phyloP scores from a whole-genome alignment of 2,888 invertebrate species.

The Melolontha melolontha region DNA sequence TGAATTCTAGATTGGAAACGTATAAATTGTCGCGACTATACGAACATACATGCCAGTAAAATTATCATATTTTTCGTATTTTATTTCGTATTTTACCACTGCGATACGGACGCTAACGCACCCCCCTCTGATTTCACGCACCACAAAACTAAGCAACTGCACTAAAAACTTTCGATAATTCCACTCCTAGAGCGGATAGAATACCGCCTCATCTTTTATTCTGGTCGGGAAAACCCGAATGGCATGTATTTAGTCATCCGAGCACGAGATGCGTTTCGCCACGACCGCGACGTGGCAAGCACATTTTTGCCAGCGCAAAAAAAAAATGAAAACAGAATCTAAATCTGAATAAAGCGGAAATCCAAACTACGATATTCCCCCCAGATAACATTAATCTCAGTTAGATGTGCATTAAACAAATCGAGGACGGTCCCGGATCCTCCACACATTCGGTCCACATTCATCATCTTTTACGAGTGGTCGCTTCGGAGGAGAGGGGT shows the following conservation, averaged over 20 bases:
- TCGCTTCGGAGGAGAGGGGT: too few species aligned
- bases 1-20: too few species aligned
- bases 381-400: conserved; percentile 62
- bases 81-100: too few species aligned
- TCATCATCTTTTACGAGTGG: conserved; percentile 48
- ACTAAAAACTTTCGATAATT: conserved; percentile 33
- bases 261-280: not conserved
- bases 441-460: conserved; percentile 51
- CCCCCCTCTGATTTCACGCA: conserved; percentile 21
- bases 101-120: too few species aligned
- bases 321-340: conserved; percentile 12
- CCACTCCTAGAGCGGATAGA: not conserved
- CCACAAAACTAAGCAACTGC: conserved; percentile 33
- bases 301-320: not conserved
- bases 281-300: not conserved
- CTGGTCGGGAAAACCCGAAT: conserved; percentile 1
- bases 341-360: conserved; percentile 37
- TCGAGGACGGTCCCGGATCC: conserved; percentile 55
- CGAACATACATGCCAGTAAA: too few species aligned
- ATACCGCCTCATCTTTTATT: not conserved
- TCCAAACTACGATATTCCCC: conserved; percentile 36
- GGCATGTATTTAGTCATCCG: conserved; percentile 9
- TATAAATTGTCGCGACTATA: too few species aligned
- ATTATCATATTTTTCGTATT: too few species aligned
- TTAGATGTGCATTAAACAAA: conserved; percentile 64